A percentile compares a stretch with the other conserved stretches of the same genome.
These are phyloP conservation scores for Sebastes nivosus DNA, from an alignment of 2,797 vertebrate genomes.

Conservation along the genomic window DNA sequence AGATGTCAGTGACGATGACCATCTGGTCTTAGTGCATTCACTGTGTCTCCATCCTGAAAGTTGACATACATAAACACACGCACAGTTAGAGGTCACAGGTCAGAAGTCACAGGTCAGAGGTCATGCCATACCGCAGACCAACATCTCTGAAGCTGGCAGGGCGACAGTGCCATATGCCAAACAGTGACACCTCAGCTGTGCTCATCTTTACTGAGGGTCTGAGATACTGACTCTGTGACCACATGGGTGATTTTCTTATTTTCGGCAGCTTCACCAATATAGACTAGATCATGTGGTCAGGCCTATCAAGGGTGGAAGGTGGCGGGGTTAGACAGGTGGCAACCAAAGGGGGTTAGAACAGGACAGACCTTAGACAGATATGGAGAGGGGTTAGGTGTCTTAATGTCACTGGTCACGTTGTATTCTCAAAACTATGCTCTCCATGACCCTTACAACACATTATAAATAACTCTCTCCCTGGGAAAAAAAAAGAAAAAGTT, in stretches of 20 bases:
- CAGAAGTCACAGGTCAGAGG: background rate
- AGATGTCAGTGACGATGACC: too few relatives aligned
- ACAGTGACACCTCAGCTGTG: background rate
- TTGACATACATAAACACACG: background rate
- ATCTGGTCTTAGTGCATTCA: too few relatives aligned
- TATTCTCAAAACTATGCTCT: slow-evolving; percentile 29
- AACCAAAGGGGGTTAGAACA: background rate
- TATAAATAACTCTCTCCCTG: slow-evolving; percentile 55
- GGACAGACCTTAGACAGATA: background rate
- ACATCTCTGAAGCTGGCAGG: background rate
- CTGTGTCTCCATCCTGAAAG: too few relatives aligned
- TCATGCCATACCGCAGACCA: background rate
- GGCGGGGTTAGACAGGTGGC: background rate
- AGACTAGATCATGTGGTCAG: background rate
- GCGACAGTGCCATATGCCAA: background rate
- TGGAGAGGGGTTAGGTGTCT: slow-evolving; percentile 19
- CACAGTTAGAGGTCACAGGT: background rate
- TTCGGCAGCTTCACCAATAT: slow-evolving; percentile 9
- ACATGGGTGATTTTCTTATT: background rate
- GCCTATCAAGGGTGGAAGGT: background rate
- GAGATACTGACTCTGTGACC: background rate
- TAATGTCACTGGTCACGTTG: slow-evolving; percentile 56
- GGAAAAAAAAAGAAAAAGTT: background rate
- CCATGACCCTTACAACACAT: slow-evolving; percentile 17
- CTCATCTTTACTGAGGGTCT: background rate